phyloP scores from a whole-genome alignment of 2,888 invertebrate species.

The Drosophila basisetae region DNA sequence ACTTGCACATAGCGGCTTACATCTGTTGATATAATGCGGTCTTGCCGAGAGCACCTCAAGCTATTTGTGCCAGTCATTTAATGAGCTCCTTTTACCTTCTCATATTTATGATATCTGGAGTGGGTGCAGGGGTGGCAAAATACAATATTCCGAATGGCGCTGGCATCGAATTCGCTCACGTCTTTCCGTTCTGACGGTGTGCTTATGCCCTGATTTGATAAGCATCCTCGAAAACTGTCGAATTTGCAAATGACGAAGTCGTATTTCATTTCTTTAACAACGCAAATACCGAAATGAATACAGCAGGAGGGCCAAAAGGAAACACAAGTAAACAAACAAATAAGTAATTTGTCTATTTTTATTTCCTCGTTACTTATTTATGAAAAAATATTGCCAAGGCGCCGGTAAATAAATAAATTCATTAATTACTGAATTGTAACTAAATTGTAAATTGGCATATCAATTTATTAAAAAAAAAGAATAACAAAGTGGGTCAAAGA shows the following conservation, averaged over 20 bases:
- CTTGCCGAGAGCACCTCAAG: slow-evolving; percentile 33
- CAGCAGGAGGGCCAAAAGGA: background rate
- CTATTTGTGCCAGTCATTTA: slow-evolving; percentile 68
- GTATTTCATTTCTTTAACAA: slow-evolving; percentile 56
- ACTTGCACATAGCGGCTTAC: background rate
- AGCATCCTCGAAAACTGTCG: slow-evolving; percentile 62
- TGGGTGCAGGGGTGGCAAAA: background rate
- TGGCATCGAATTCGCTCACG: slow-evolving; percentile 3
- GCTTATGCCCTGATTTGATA: slow-evolving; percentile 55
- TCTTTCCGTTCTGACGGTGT: slow-evolving; percentile 26
- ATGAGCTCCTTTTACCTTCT: slow-evolving; percentile 61
- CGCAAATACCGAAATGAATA: slow-evolving; percentile 12
- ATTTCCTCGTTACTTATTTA: background rate
- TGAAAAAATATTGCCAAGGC: background rate
- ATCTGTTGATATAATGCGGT: slow-evolving; percentile 20
- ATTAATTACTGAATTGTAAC: no score
- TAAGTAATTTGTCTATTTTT: slow-evolving; percentile 58
- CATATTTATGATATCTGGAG: slow-evolving; percentile 37
- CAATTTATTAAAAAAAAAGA: background rate
- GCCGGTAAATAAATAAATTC: background rate
- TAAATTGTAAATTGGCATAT: background rate
- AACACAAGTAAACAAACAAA: slow-evolving; percentile 50
- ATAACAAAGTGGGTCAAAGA: background rate
- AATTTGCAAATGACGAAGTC: slow-evolving; percentile 69
- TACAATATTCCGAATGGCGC: slow-evolving; percentile 31